Conservation (phyloP, 2,113 vertebrate genomes). For the Morone chrysops region DNA sequence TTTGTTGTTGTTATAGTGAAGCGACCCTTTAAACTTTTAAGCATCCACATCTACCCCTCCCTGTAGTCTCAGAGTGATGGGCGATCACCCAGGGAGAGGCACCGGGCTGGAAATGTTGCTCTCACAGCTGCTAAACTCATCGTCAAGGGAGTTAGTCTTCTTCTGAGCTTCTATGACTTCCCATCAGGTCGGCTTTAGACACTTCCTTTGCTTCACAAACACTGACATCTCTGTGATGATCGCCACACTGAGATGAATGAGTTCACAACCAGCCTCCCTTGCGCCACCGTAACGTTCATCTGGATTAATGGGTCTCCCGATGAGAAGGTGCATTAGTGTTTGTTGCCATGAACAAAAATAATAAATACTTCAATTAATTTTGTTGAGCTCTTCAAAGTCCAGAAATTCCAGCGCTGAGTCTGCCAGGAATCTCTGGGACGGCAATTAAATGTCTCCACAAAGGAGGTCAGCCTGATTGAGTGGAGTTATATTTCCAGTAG, state of each 20-base stretch:
- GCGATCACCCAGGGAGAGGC: conserved; percentile 25
- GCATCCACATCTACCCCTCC: conserved; percentile 13
- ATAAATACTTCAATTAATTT: conserved; percentile 52
- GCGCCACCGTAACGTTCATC: neutral
- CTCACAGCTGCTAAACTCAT: conserved; percentile 80
- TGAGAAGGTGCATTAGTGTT: conserved; percentile 16
- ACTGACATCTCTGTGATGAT: neutral
- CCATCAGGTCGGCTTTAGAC: conserved; percentile 22
- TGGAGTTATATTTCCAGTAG: conserved; percentile 45
- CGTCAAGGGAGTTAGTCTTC: conserved; percentile 32
- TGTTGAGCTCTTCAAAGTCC: neutral
- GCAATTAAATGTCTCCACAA: conserved; percentile 55
- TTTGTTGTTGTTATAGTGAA: neutral
- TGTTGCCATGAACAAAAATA: conserved; percentile 34
- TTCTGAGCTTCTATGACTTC: conserved; percentile 28
- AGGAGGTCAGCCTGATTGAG: conserved; percentile 44
- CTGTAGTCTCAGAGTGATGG: conserved; percentile 2
- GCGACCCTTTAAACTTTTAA: conserved; percentile 7
- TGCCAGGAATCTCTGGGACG: conserved; percentile 55
- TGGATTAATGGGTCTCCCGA: conserved; percentile 6
- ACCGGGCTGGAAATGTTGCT: conserved; percentile 32
- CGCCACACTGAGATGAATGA: conserved; percentile 14
- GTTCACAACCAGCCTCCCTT: neutral
- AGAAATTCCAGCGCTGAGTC: conserved; percentile 28
- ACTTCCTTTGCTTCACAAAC: conserved; percentile 15